phyloP scores from a whole-genome alignment of 2,888 invertebrate species.

The Spisula solida region DNA sequence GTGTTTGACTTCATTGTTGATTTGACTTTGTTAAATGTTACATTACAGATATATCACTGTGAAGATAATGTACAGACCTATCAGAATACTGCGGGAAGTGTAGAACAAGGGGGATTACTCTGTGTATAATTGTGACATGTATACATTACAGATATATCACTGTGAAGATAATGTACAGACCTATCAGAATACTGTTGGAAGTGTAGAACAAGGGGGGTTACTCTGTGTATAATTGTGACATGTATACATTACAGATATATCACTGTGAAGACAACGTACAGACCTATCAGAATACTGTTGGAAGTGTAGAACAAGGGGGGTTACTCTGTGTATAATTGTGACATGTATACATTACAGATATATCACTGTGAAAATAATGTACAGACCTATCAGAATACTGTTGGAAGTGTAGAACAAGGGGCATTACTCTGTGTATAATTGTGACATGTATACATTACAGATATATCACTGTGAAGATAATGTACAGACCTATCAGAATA shows the following conservation, averaged over 20 bases:
- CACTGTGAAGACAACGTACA: slow-evolving; percentile 73
- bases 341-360: too few relatives aligned
- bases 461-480: too few relatives aligned
- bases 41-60: slow-evolving; percentile 80
- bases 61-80: slow-evolving; percentile 66
- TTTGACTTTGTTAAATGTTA: background rate
- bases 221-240: slow-evolving; percentile 78
- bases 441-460: slow-evolving; percentile 47
- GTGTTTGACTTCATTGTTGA: background rate
- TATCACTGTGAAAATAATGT: too few relatives aligned
- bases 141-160: too few relatives aligned
- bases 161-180: too few relatives aligned
- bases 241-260: slow-evolving; percentile 74
- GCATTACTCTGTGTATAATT: slow-evolving; percentile 78
- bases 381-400: background rate
- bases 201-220: slow-evolving; percentile 60
- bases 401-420: slow-evolving; percentile 66
- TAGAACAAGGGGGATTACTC: slow-evolving; percentile 73
- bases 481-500: slow-evolving; percentile 63
- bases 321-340: slow-evolving; percentile 80
- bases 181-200: slow-evolving; percentile 66
- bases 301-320: slow-evolving; percentile 67
- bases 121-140: slow-evolving; percentile 76
- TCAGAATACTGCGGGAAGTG: slow-evolving; percentile 66
- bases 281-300: slow-evolving; percentile 33